phyloP scores from a whole-genome alignment of 2,113 vertebrate species.

The Lota lota region DNA sequence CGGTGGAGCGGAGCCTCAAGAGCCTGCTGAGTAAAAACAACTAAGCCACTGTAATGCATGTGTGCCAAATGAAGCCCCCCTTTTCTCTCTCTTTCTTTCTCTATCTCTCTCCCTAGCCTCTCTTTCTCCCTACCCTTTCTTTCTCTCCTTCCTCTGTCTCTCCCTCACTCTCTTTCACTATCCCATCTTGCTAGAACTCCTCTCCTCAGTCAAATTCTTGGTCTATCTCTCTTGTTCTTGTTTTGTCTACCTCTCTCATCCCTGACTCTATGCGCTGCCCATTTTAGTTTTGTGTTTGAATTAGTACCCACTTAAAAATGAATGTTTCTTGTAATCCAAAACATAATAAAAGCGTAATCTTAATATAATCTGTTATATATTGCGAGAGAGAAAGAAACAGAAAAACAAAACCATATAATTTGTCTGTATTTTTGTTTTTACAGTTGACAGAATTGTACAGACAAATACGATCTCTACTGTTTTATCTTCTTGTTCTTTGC shows the following conservation, averaged over 20 bases:
- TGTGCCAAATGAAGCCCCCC: constrained; percentile 24
- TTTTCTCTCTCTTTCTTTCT: constrained; percentile 38
- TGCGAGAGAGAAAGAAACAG: constrained; percentile 42
- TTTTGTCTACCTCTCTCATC: constrained; percentile 42
- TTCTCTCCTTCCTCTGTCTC: constrained; percentile 32
- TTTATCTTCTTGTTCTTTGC: constrained; percentile 56
- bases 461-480: constrained; percentile 55
- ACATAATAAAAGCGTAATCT: constrained; percentile 70
- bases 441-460: constrained; percentile 67
- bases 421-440: constrained; percentile 72
- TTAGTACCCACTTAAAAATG: constrained; percentile 56
- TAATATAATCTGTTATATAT: constrained; percentile 63
- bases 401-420: constrained; percentile 14
- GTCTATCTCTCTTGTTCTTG: constrained; percentile 14
- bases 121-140: constrained; percentile 35
- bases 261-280: constrained; percentile 23
- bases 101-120: constrained; percentile 24
- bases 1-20: constrained; percentile 93
- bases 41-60: constrained; percentile 71
- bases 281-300: constrained; percentile 61
- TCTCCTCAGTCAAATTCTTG: constrained; percentile 23
- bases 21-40: constrained; percentile 90
- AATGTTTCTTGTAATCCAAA: constrained; percentile 75
- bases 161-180: constrained; percentile 23
- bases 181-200: constrained; percentile 23